A percentile compares a stretch with the other conserved stretches of the same genome.
These are phyloP conservation scores for Drymodes brunneopygia DNA, from an alignment of 2,113 vertebrate species.

Conservation along the genomic window DNA sequence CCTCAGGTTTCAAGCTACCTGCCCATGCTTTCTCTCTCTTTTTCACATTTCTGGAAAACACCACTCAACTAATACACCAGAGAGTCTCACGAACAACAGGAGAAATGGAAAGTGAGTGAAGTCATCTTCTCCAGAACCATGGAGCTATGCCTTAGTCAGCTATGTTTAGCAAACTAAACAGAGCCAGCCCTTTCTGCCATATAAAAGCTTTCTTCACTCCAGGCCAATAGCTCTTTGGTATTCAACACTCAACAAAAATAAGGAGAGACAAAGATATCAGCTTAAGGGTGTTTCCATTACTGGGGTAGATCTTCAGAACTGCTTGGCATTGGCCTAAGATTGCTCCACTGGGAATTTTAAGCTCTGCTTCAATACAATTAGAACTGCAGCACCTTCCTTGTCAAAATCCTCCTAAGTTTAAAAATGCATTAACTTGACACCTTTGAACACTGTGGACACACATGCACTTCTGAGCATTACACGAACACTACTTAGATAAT, in stretches of 20 bases:
- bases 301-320: background rate
- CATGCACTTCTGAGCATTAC: background rate
- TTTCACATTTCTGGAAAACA: background rate
- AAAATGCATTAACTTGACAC: background rate
- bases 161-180: background rate
- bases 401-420: background rate
- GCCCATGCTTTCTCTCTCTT: background rate
- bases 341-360: background rate
- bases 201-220: background rate
- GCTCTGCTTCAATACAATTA: background rate
- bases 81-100: background rate
- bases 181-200: background rate
- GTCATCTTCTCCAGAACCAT: background rate
- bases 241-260: background rate
- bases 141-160: background rate
- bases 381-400: background rate
- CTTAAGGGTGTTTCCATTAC: background rate
- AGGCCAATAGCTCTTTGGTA: background rate
- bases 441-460: background rate
- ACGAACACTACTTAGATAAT: background rate
- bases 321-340: background rate
- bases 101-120: background rate
- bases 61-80: background rate
- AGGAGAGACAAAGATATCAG: background rate
- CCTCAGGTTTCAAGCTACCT: background rate